phyloP scores from a whole-genome alignment of 2,888 invertebrate genomes.

The Neoscelio sp. region DNA sequence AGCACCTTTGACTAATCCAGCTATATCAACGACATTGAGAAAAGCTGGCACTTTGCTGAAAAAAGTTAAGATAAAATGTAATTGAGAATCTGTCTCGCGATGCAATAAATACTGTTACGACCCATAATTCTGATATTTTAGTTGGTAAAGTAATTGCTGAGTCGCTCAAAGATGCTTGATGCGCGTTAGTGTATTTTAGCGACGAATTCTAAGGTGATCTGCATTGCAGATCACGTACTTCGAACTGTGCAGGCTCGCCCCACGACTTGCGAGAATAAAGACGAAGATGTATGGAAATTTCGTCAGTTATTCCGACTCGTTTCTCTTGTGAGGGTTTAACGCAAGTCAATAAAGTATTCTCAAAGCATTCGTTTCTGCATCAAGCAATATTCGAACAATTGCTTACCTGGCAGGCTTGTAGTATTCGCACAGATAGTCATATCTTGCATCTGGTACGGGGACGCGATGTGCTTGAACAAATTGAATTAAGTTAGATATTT shows the following conservation, averaged over 20 bases:
- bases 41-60: slow-evolving; percentile 99
- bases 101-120: too few species aligned
- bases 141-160: slow-evolving; percentile 41
- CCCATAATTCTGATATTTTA: too few species aligned
- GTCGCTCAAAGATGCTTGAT: slow-evolving; percentile 60
- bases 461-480: slow-evolving; percentile 92
- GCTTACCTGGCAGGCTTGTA: slow-evolving; percentile 96
- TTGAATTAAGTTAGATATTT: slow-evolving; percentile 72
- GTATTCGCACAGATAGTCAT: slow-evolving; percentile 95
- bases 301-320: slow-evolving; percentile 81
- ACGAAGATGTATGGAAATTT: slow-evolving; percentile 81
- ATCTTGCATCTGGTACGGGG: slow-evolving; percentile 97
- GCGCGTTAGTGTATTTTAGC: slow-evolving; percentile 70
- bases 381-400: slow-evolving; percentile 73
- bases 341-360: slow-evolving; percentile 74
- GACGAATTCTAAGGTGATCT: slow-evolving; percentile 76
- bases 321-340: slow-evolving; percentile 77
- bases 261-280: slow-evolving; percentile 75
- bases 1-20: slow-evolving; percentile 98
- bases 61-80: too few species aligned
- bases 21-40: slow-evolving; percentile 98
- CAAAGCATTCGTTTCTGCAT: slow-evolving; percentile 71
- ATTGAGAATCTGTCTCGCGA: too few species aligned
- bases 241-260: slow-evolving; percentile 72
- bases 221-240: slow-evolving; percentile 82